Conservation (phyloP, 2,888 invertebrate genomes). For the Eupithecia insigniata region DNA sequence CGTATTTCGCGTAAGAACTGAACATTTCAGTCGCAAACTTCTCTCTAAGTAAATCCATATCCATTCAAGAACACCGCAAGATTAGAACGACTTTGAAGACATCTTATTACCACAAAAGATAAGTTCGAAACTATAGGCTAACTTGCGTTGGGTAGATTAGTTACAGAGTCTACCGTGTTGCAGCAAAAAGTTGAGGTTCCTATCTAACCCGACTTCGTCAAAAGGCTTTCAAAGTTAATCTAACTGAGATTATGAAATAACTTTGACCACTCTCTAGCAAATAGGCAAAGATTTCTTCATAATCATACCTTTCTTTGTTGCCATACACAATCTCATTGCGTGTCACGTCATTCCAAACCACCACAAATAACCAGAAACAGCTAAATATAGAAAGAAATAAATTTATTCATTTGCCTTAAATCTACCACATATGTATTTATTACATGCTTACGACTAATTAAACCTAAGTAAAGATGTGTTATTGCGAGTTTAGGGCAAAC, state of each 20-base stretch:
- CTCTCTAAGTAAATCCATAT: constrained; percentile 24
- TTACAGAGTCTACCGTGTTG: constrained; percentile 24
- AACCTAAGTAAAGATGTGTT: too few species aligned
- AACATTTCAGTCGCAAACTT: constrained; percentile 24
- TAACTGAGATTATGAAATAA: constrained; percentile 18
- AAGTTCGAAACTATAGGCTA: constrained; percentile 35
- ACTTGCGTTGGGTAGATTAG: constrained; percentile 34
- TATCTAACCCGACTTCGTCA: constrained; percentile 33
- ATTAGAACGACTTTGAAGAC: constrained; percentile 33
- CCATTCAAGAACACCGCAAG: constrained; percentile 24
- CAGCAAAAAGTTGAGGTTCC: constrained; percentile 36
- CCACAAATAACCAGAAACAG: not conserved
- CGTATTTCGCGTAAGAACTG: constrained; percentile 27
- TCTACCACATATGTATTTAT: too few species aligned
- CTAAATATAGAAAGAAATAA: too few species aligned
- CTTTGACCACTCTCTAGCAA: constrained; percentile 12
- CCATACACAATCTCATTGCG: not conserved
- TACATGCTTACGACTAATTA: too few species aligned
- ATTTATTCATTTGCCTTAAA: too few species aligned
- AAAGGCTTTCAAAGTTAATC: constrained; percentile 30
- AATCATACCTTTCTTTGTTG: not conserved
- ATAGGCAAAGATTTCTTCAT: not conserved
- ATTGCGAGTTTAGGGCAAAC: too few species aligned
- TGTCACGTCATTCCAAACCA: not conserved
- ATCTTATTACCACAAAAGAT: constrained; percentile 38